phyloP scores from a whole-genome alignment of 2,888 invertebrate species.

The Seladonia tumulorum region DNA sequence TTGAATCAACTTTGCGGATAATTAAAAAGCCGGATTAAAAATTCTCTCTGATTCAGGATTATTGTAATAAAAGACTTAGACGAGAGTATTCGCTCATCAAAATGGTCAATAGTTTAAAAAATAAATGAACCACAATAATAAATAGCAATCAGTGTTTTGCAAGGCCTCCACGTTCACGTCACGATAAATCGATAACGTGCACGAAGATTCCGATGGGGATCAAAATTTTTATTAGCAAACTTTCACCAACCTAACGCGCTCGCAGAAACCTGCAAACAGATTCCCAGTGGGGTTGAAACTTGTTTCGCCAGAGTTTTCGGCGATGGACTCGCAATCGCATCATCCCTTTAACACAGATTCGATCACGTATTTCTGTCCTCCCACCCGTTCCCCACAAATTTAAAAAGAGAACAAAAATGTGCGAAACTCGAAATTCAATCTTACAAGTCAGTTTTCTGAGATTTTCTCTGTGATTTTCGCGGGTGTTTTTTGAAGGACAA shows the following conservation, averaged over 20 bases:
- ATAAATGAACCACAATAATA: not conserved
- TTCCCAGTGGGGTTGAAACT: constrained; percentile 15
- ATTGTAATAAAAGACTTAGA: not conserved
- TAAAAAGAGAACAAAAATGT: no score
- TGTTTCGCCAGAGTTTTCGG: not conserved
- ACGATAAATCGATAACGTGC: not conserved
- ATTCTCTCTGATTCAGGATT: no score
- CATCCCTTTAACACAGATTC: not conserved
- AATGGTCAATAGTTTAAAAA: not conserved
- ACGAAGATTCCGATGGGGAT: not conserved
- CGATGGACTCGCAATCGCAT: not conserved
- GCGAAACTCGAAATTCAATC: no score
- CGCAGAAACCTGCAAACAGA: not conserved
- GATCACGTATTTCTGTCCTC: not conserved
- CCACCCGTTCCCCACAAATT: no score
- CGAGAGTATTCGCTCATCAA: not conserved
- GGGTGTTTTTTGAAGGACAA: not conserved
- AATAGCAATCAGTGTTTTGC: not conserved
- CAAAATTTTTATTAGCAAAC: constrained; percentile 46
- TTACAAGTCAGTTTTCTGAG: no score
- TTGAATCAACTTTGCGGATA: not conserved
- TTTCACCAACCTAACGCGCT: not conserved
- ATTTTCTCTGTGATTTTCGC: no score
- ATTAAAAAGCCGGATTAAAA: not conserved
- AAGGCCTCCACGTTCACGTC: not conserved